Evolutionary conservation across 2,113 vertebrate genomes (phyloP), one percentile per base, ranked within the genome.

Genomic region (Micromys minutus): DNA sequence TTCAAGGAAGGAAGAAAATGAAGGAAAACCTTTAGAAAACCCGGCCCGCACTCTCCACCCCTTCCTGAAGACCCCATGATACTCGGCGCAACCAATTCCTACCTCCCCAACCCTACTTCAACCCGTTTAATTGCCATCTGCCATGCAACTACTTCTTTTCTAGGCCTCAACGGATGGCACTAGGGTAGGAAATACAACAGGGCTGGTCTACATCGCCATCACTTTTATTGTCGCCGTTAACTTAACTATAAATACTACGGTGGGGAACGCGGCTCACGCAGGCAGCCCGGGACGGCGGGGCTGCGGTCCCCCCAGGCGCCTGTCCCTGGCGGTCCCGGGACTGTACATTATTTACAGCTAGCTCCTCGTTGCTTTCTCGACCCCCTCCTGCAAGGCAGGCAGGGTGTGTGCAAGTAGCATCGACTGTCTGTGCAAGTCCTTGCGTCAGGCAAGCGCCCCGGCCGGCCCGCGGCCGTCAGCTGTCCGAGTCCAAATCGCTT

Each of bases 401-500:
- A 98, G 98, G 98, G 97, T 96, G 97, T 98, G 99, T 99, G 99
- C 99, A 99, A 97, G 98, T 97, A 98, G 98, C 98, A 96, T 98
- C 97, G 96, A 98, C 96, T 96, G 93, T 98, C 95, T 97, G 95
- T 98, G 96, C 97, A 97, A 97, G 97, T 98, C 97, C 95, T 93
- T 67, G 89, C 76, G 92, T 83, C 31, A 45, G 98, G 97, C 94
- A 75, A 97, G 97, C 92, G 95, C 95, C 95, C 76, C 55, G 95
- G 97, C 98, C 96, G 69, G 92, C 93, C 81, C 80, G 83, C 57
- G 93, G 94, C 75, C 98, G 99, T 99, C 99, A 99, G 99, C 99
- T 99, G 98, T 99, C 99, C 12, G 99, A 99, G 96, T 99, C 99
- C 98, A 99, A 98, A 83, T 99, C 99, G 95, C 99, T 99, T 98